phyloP scores from a whole-genome alignment of 2,888 invertebrate genomes.

The Polyploca ridens region DNA sequence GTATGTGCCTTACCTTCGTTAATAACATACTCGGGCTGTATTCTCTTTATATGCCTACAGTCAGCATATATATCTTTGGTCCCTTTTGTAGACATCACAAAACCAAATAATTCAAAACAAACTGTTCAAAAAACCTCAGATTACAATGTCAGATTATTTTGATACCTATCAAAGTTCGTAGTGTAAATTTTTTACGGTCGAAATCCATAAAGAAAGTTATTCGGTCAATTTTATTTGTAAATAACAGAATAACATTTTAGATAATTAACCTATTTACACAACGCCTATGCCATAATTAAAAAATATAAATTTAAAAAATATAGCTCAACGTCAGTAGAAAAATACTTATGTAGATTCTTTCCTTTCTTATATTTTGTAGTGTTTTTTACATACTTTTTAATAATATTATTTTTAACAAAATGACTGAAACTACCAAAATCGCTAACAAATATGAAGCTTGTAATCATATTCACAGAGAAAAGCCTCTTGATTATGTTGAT shows the following conservation, averaged over 20 bases:
- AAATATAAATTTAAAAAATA: too few species aligned
- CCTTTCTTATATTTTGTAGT: background rate
- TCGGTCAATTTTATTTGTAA: background rate
- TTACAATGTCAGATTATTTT: too few species aligned
- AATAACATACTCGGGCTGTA: background rate
- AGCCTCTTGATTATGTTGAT: background rate
- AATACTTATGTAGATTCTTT: too few species aligned
- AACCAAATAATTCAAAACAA: background rate
- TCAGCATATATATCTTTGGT: background rate
- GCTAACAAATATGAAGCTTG: background rate
- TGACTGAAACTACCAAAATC: background rate
- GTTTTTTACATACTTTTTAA: background rate
- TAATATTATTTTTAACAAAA: background rate
- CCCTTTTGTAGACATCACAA: background rate
- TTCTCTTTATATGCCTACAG: slow-evolving; percentile 2
- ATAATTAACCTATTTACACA: background rate
- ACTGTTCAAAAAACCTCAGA: background rate
- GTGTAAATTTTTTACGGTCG: too few species aligned
- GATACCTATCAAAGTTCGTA: too few species aligned
- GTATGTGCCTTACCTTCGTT: background rate
- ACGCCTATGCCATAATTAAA: background rate
- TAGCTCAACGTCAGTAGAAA: background rate
- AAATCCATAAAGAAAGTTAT: too few species aligned
- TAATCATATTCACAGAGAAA: background rate
- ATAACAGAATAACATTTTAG: background rate